Base-by-base conservation (phyloP, 2,797 vertebrate genomes). In the Pampus argenteus region DNA sequence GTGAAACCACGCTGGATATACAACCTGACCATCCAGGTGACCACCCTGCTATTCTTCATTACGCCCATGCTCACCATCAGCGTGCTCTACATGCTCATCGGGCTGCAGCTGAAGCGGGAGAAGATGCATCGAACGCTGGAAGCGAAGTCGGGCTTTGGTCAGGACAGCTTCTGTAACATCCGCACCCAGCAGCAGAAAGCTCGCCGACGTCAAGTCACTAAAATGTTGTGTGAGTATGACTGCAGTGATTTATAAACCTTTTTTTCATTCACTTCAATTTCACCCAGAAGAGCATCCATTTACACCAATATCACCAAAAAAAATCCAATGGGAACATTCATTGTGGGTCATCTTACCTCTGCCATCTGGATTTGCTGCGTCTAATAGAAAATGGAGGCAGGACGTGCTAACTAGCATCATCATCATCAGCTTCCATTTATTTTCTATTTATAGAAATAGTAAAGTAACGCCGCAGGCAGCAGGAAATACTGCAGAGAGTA, bases 181-280 rank as follows among this genome's bases (percentile, higher is more conserved):
- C 88, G 76, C 4, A 83, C 81, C 1, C 85, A 88, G 34, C 95
- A 94, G 79, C 95, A 94, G 90, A 95, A 94, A 47, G 82, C 83
- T 9, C 89, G 95, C n/a, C 93, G 94, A 66, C 93, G 90, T n/a
- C 97, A 99, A 86, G 96, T 98, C 93, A 98, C 96, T 0, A 98
- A 98, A 90, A 98, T 98, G 97, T 89, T 99, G 76, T 96, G 97
- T 99, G 87, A 97, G 98, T 98, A 87, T 36, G 11, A 36, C 34
- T 36, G 4, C 3, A 36, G 48, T 9, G 1, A 48, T 48, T 9
- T 18, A 17, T n/a, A n/a, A 31, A 8, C 6, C 14, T 25, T 15
- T 9, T 8, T 18, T 25, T n/a, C n/a, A n/a, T 49, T 15, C 31
- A 7, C 31, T 54, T 47, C 22, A 36, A 29, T 11, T 18, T 29